Conservation (phyloP, 2,888 invertebrate species). For the Bombylius discolor region DNA sequence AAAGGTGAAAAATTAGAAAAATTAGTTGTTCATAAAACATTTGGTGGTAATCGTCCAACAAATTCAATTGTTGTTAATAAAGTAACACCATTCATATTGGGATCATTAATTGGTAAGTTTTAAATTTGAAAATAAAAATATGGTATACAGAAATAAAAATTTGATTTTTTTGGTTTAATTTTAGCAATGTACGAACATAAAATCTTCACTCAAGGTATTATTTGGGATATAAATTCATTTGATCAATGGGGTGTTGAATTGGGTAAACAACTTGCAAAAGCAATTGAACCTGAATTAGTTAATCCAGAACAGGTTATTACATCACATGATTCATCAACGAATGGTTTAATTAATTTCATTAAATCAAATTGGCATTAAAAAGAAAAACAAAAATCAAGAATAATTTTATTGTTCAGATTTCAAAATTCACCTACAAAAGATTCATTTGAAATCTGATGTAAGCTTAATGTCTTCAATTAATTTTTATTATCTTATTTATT, state of each 20-base stretch:
- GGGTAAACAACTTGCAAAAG: slow-evolving; percentile 95
- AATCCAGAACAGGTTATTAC: slow-evolving; percentile 44
- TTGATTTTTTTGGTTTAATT: not conserved
- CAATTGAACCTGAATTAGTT: slow-evolving; percentile 88
- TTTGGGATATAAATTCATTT: slow-evolving; percentile 99
- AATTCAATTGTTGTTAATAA: slow-evolving; percentile 90
- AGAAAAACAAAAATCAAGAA: too few species aligned
- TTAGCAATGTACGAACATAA: slow-evolving; percentile 96
- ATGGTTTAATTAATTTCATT: slow-evolving; percentile 93
- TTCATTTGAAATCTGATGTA: too few species aligned
- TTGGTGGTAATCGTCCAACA: slow-evolving; percentile 92
- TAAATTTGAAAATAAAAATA: not conserved
- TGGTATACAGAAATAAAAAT: not conserved
- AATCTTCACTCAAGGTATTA: slow-evolving; percentile 94
- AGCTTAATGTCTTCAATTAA: too few species aligned
- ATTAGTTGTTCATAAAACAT: slow-evolving; percentile 90
- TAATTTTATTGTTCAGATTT: not conserved
- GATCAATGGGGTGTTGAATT: slow-evolving; percentile 99
- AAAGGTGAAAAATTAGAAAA: slow-evolving; percentile 56
- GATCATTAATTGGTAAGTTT: slow-evolving; percentile 72
- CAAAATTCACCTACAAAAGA: not conserved
- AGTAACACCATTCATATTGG: slow-evolving; percentile 85
- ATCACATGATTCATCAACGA: slow-evolving; percentile 89
- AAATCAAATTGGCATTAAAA: slow-evolving; percentile 44
- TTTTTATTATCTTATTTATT: not conserved